Conservation (phyloP, 2,888 invertebrate species). For the Chouioia cunea region DNA sequence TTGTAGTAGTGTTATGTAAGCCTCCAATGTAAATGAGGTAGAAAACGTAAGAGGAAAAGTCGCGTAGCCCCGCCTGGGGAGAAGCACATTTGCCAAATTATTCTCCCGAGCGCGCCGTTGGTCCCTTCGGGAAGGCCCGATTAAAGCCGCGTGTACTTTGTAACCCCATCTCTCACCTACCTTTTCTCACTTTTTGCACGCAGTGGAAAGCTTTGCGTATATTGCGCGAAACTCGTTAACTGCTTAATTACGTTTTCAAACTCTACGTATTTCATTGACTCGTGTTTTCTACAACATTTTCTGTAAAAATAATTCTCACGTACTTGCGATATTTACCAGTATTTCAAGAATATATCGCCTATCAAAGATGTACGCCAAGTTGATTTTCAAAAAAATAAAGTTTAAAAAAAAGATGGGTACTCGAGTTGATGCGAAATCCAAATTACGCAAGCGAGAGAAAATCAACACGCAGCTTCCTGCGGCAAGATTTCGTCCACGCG, state of each 20-base stretch:
- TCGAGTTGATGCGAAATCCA: slow-evolving; percentile 11
- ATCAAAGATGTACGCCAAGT: slow-evolving; percentile 25
- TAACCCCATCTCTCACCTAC: background rate
- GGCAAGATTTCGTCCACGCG: slow-evolving; percentile 24
- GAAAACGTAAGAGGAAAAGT: slow-evolving; percentile 50
- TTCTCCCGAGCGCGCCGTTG: slow-evolving; percentile 41
- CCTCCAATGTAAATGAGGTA: slow-evolving; percentile 50
- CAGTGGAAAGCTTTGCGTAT: background rate
- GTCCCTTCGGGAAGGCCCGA: slow-evolving; percentile 2
- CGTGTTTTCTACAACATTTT: background rate
- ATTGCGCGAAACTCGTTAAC: background rate
- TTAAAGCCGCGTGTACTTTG: slow-evolving; percentile 23
- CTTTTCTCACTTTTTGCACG: background rate
- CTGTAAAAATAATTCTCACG: slow-evolving; percentile 17
- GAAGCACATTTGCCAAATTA: slow-evolving; percentile 52
- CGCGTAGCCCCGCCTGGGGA: slow-evolving; percentile 38
- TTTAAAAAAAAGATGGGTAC: background rate
- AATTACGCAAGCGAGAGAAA: slow-evolving; percentile 13
- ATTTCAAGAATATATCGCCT: background rate
- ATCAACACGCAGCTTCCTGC: slow-evolving; percentile 10
- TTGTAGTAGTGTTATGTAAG: slow-evolving; percentile 49
- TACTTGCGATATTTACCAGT: slow-evolving; percentile 23
- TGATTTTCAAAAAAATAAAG: slow-evolving; percentile 8
- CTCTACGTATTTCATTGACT: no score
- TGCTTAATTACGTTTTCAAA: no score